Conservation (phyloP, 2,113 vertebrate species). For the Heterochromis multidens region DNA sequence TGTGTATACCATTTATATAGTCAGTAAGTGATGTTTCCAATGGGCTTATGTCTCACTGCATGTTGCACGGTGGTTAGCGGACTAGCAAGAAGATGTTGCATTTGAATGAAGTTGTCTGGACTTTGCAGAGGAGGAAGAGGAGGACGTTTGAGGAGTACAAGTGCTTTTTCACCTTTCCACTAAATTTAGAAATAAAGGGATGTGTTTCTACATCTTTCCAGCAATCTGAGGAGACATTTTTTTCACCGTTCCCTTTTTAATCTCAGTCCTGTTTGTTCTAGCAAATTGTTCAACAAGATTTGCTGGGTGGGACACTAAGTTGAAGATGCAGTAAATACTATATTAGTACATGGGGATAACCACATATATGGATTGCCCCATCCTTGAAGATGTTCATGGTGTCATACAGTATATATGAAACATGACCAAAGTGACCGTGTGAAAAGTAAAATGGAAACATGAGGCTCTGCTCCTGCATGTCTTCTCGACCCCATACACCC, state of each 20-base stretch:
- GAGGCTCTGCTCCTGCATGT: no score
- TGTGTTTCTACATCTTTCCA: not conserved
- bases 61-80: not conserved
- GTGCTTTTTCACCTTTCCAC: not conserved
- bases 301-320: no score
- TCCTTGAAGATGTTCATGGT: no score
- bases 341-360: no score
- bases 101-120: not conserved
- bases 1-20: not conserved
- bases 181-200: not conserved
- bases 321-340: no score
- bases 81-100: not conserved
- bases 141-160: not conserved
- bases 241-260: not conserved
- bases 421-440: not conserved
- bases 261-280: no score
- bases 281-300: not conserved
- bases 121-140: not conserved
- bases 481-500: no score
- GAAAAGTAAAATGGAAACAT: not conserved
- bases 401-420: not conserved
- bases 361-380: no score
- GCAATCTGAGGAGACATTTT: not conserved
- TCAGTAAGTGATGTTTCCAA: not conserved
- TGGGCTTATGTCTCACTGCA: not conserved